phyloP scores from a whole-genome alignment of 1,140 invertebrate genomes.

The Drosophila yakuba region DNA sequence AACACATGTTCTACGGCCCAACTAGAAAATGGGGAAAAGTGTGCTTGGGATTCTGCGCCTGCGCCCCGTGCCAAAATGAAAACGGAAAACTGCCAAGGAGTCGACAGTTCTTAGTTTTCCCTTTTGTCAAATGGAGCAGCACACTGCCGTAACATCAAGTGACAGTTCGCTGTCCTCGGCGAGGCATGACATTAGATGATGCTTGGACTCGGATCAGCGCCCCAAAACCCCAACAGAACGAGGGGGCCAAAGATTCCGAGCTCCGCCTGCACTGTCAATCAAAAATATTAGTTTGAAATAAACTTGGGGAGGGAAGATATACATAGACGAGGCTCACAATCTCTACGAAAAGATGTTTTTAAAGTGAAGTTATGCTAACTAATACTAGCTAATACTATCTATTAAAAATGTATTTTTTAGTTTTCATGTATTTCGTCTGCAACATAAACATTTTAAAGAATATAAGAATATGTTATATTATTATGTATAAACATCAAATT shows the following conservation, averaged over 20 bases:
- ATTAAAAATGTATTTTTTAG: too few species aligned
- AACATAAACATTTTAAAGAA: background rate
- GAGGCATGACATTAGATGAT: slow-evolving; percentile 61
- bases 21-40: slow-evolving; percentile 5
- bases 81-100: slow-evolving; percentile 28
- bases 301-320: background rate
- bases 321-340: too few species aligned
- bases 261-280: slow-evolving; percentile 44
- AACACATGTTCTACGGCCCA: slow-evolving; percentile 52
- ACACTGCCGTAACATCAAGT: slow-evolving; percentile 45
- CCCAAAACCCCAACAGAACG: slow-evolving; percentile 25
- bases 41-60: slow-evolving; percentile 18
- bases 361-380: too few species aligned
- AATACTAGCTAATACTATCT: too few species aligned
- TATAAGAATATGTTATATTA: background rate
- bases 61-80: slow-evolving; percentile 27
- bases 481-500: too few species aligned
- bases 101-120: slow-evolving; percentile 21
- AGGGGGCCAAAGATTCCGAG: slow-evolving; percentile 1
- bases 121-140: slow-evolving; percentile 54
- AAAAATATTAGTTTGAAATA: slow-evolving; percentile 11
- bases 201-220: slow-evolving; percentile 40
- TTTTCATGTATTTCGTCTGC: too few species aligned
- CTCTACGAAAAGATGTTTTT: background rate
- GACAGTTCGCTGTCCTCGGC: slow-evolving; percentile 52